Evolutionary conservation across 2,888 invertebrate genomes (phyloP).

Genomic region (Ochlodes sylvanus): DNA sequence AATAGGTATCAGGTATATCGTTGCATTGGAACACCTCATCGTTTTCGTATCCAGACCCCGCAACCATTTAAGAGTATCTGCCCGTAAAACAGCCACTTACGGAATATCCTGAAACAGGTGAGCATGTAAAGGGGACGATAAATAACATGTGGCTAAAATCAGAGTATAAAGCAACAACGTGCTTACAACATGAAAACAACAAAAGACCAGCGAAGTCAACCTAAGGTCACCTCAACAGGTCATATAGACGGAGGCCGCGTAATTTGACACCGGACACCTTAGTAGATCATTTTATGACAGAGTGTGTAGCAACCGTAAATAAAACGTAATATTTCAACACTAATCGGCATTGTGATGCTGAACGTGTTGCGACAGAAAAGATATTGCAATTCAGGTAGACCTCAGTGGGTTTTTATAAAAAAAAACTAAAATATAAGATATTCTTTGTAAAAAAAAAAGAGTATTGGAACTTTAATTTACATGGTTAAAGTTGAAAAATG

Average conservation of each 20-base stretch:
- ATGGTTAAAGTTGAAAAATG: too few relatives aligned
- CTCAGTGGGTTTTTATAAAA: too few relatives aligned
- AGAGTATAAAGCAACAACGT: background rate
- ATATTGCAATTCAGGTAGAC: background rate
- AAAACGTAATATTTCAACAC: slow-evolving; percentile 32
- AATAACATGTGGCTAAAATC: slow-evolving; percentile 1
- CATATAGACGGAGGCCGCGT: slow-evolving; percentile 44
- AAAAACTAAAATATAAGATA: too few relatives aligned
- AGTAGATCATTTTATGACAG: slow-evolving; percentile 19
- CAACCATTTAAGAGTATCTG: background rate
- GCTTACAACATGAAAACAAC: slow-evolving; percentile 11
- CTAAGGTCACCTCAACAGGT: slow-evolving; percentile 46
- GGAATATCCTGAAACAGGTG: background rate
- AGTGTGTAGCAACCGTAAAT: slow-evolving; percentile 31
- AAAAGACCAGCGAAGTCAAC: slow-evolving; percentile 46
- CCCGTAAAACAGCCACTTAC: background rate
- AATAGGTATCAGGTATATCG: too few relatives aligned
- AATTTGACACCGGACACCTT: slow-evolving; percentile 45
- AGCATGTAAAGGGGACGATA: background rate
- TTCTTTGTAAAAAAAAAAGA: too few relatives aligned
- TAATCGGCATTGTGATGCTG: slow-evolving; percentile 21
- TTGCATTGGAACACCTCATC: too few relatives aligned
- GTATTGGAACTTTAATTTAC: too few relatives aligned
- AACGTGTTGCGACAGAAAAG: slow-evolving; percentile 7
- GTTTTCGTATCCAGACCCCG: too few relatives aligned